These are phyloP conservation scores for Smutsia gigantea DNA, from an alignment of 2,797 vertebrate genomes.

Conservation along the genomic window DNA sequence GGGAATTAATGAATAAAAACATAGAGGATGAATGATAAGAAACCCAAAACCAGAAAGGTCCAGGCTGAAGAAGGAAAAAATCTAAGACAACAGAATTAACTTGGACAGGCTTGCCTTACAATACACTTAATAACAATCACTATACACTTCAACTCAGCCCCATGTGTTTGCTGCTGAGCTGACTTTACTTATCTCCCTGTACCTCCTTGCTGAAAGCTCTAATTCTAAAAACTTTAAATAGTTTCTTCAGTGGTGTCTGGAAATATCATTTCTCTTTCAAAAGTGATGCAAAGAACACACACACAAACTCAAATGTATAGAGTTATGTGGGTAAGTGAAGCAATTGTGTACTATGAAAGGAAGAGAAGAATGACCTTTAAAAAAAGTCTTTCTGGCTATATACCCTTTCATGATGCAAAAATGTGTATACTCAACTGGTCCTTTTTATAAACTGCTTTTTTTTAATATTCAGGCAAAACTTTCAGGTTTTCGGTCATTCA, in stretches of 20 bases:
- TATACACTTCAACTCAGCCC: accelerated
- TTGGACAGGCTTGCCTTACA: neutral
- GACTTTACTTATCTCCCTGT: neutral
- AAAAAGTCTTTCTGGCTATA: neutral
- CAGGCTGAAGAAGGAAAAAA: neutral
- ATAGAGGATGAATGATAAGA: accelerated
- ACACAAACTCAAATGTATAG: neutral
- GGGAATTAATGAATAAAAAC: neutral
- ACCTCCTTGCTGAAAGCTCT: neutral
- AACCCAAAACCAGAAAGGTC: neutral
- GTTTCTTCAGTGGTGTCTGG: neutral
- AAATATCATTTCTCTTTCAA: neutral
- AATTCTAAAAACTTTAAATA: neutral
- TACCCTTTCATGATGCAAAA: neutral
- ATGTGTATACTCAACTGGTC: neutral
- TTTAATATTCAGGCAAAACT: neutral
- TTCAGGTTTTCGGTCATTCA: neutral
- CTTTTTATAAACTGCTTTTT: neutral
- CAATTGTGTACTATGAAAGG: accelerated
- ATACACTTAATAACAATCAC: neutral
- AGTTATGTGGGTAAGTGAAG: neutral
- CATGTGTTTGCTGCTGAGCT: neutral
- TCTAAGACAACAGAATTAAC: neutral
- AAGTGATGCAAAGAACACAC: neutral
- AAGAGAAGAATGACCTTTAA: neutral